Base-by-base conservation (phyloP, 2,888 invertebrate genomes). In the Seira ritae region DNA sequence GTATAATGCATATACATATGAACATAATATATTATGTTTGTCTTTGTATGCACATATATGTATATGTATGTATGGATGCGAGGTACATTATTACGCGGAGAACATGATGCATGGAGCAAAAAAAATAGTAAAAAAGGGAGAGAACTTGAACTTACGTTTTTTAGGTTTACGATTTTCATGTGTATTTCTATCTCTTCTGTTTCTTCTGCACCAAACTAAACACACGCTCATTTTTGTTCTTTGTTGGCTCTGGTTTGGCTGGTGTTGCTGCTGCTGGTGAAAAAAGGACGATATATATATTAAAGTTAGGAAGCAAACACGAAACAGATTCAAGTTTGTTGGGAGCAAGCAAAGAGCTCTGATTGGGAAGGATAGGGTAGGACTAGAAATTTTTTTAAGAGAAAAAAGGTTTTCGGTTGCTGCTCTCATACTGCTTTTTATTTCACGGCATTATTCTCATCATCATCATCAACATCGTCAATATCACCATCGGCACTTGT, bases 261-360 rank as follows among this genome's bases (percentile, higher is more conserved):
- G 67, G 42, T 76, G 23, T 23, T 19, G 37, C 74, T 79, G 66
- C 23, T 66, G 66, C 74, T 70, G 46, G 75, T 65, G 66, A 71
- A 70, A 66, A n/a, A n/a, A 42, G 42, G 42, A 42, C 6, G 42
- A 42, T 42, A 42, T n/a, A n/a, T 42, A 76, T 76, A 82, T 82
- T 82, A 76, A 82, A 82, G 82, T 76, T 76, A 75, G 76, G 62
- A 82, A 82, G 82, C 55, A 24, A 82, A 82, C 82, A 71, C 76
- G 76, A 76, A 82, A 76, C 76, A 82, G 82, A 82, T 82, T 82
- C 82, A 82, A 82, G 82, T 82, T 82, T 82, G 82, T 82, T 72
- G 76, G 76, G 82, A 82, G 82, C 82, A 82, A 72, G 82, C 82
- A 75, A 82, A 66, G 71, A 76, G 82, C 66, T 71, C 76, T 77